Evolutionary conservation across 1,140 invertebrate genomes (phyloP), one percentile per base, ranked within the genome.

Genomic region (Lithobius niger): DNA sequence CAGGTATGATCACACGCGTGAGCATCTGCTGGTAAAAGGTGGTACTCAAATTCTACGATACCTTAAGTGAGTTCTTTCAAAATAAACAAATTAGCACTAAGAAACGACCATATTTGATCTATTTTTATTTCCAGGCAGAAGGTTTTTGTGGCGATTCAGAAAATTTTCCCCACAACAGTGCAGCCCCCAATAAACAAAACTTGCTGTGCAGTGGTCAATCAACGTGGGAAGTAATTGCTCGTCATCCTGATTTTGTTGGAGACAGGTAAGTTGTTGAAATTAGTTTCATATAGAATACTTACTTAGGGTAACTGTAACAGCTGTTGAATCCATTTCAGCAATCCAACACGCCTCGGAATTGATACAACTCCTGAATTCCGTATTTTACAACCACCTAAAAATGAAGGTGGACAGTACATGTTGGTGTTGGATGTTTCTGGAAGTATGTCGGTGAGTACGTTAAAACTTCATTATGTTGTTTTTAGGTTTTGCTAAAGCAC

Each of bases 171-270:
- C 44, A 56, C 44, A 27, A 45, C 24, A 25, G 56, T 49, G 43
- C 59, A 16, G 65, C 69, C 2, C 71, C 70, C 3, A 71, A 63
- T 50, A 58, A 62, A 28, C 71, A 73, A 16, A 73, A 73, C 59
- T 40, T 64, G 27, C 42, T 62, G 22, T 66, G 66, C 40, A 57
- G 57, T 4, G 61, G 63, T 21, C 57, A 58, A 42, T 60, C 62
- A 1, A 60, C 59, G 10, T 67, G 64, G 64, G 54, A 59, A 1
- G 61, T 66, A 13, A 59, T 67, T 6, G 43, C 36, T 1, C 51
- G 51, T n/a, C 62, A 66, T 53, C 3, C 50, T 2, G 66, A 67
- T 54, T 67, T 67, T 52, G 55, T 15, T 0, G 28, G 54, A 1
- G 58, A 58, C 19, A 26, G 1, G 59, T 50, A 50, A 50, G 48